phyloP scores from a whole-genome alignment of 2,888 invertebrate species.

The Vanessa cardui region DNA sequence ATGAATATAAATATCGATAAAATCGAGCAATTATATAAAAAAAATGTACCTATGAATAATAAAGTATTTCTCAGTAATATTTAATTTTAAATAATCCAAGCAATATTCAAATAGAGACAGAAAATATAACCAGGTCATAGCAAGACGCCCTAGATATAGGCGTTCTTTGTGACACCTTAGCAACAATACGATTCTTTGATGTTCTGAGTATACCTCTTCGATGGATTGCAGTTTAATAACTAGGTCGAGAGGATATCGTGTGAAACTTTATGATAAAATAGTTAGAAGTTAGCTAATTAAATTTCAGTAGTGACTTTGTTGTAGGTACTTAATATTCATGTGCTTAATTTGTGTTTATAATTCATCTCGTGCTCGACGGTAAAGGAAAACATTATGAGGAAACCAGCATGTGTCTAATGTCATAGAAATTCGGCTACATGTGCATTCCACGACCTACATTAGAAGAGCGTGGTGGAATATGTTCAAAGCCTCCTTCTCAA shows the following conservation, averaged over 20 bases:
- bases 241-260: conserved; percentile 5
- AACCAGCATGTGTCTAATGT: too few species aligned
- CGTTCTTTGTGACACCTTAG: conserved; percentile 29
- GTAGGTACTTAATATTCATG: too few species aligned
- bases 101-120: neutral
- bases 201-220: neutral
- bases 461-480: too few species aligned
- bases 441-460: too few species aligned
- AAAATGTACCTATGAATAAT: neutral
- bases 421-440: too few species aligned
- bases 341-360: too few species aligned
- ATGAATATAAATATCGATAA: too few species aligned
- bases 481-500: too few species aligned
- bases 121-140: conserved; percentile 4
- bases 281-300: neutral
- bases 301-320: neutral
- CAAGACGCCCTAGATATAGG: conserved; percentile 26
- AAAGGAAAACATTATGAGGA: too few species aligned
- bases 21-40: too few species aligned
- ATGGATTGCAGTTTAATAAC: conserved; percentile 12
- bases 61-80: neutral
- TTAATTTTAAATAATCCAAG: neutral
- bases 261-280: neutral
- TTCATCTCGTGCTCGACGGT: too few species aligned
- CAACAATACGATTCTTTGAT: conserved; percentile 12